Evolutionary conservation across 2,797 vertebrate species (phyloP).

Genomic region (Manis crassicaudata): DNA sequence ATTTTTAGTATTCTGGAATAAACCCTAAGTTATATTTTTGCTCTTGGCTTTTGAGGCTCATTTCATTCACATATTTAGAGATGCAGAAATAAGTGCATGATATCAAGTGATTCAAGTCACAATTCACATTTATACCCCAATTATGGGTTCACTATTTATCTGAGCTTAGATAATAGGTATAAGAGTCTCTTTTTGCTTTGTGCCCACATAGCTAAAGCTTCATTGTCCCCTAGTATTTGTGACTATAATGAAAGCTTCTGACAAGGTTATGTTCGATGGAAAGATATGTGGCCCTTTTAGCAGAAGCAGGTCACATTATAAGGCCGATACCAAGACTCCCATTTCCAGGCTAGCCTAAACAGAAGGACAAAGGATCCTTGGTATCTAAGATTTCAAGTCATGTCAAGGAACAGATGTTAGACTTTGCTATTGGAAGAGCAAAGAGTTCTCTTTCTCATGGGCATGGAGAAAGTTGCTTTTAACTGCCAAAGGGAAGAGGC

Average conservation of each 20-base stretch:
- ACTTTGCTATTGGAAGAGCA: neutral
- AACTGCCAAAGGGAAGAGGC: neutral
- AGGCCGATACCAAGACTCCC: neutral
- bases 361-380: neutral
- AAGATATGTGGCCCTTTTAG: neutral
- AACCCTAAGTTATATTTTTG: slow-evolving; percentile 54
- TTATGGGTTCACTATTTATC: neutral
- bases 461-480: neutral
- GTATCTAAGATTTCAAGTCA: neutral
- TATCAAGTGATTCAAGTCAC: neutral
- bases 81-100: slow-evolving; percentile 16
- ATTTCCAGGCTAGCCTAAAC: neutral
- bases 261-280: neutral
- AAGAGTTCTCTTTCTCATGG: neutral
- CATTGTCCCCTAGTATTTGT: neutral
- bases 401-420: neutral
- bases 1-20: slow-evolving; percentile 63
- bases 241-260: neutral
- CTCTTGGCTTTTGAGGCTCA: slow-evolving; percentile 28
- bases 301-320: neutral
- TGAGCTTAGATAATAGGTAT: neutral
- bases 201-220: neutral
- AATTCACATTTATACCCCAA: neutral
- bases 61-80: slow-evolving; percentile 51
- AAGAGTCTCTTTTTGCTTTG: slow-evolving; percentile 3